Base-by-base conservation (phyloP, 2,113 vertebrate species). In the Lagopus muta region DNA sequence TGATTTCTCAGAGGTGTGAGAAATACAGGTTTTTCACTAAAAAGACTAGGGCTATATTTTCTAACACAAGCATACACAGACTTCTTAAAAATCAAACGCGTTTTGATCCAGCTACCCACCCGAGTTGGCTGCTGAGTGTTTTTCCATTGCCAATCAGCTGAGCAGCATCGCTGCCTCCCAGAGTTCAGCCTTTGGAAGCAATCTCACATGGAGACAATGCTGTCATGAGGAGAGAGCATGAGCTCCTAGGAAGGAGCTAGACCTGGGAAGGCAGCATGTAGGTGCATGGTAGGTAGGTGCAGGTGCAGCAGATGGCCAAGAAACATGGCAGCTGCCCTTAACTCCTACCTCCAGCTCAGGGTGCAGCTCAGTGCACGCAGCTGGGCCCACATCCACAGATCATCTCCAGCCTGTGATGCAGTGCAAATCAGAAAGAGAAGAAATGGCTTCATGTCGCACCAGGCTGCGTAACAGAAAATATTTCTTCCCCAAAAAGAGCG, bases 351-450 rank as follows among this genome's bases (percentile, higher is more conserved):
- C 36, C 42, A 79, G 61, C 48, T 21, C 28, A 28, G n/a, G 36
- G 30, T 11, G 8, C 25, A 36, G 15, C 55, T 34, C 40, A 34
- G 9, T 1, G 7, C 24, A 6, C 1, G 2, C 11, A 28, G 21
- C 2, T 43, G 11, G 8, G 15, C 8, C 47, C 42, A 27, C 5
- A 6, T 17, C 42, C 38, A 45, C 32, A 70, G 48, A 34, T 4
- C 27, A 27, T 40, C 73, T 64, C 27, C 55, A 62, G 11, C 12
- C 21, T 45, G 19, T 1, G 3, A 4, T 28, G 27, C 34, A 30
- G 18, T 16, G 42, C 47, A 43, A 28, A 11, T 6, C 54, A 32
- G 16, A 32, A 32, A 32, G 54, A 54, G 52, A 28, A 27, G 27
- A 10, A 15, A 28, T 16, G 14, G 27, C 27, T 54, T 16, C 16